Conservation (phyloP, 2,888 invertebrate species). For the Drosophila imparisetae region DNA sequence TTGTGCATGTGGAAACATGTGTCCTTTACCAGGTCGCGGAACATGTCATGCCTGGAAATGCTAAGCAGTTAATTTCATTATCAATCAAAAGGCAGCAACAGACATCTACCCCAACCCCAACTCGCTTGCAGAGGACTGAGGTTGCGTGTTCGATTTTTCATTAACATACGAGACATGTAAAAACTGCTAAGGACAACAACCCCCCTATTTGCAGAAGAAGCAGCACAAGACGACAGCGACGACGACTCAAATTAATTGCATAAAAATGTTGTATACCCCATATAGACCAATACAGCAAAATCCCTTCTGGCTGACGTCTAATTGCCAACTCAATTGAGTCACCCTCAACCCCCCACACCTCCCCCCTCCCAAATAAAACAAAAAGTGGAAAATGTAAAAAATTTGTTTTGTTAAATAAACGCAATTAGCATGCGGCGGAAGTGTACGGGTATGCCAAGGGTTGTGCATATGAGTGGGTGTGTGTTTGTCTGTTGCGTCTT, state of each 20-base stretch:
- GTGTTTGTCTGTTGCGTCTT: conserved; percentile 35
- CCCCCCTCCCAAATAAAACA: neutral
- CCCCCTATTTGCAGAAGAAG: conserved; percentile 11
- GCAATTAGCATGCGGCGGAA: conserved; percentile 71
- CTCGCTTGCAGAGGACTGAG: neutral
- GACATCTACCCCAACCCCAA: neutral
- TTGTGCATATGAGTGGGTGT: conserved; percentile 37
- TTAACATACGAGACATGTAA: conserved; percentile 69
- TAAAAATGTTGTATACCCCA: conserved; percentile 65
- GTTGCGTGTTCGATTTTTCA: conserved; percentile 78
- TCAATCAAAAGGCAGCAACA: conserved; percentile 65
- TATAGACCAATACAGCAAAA: conserved; percentile 31
- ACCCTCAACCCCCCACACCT: conserved; percentile 9
- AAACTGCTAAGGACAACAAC: conserved; percentile 37
- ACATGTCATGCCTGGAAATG: conserved; percentile 72
- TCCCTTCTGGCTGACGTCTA: conserved; percentile 67
- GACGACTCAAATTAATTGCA: conserved; percentile 77
- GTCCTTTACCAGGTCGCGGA: conserved; percentile 13
- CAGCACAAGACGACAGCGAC: conserved; percentile 45
- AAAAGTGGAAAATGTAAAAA: conserved; percentile 55
- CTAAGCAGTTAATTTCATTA: conserved; percentile 77
- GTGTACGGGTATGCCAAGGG: conserved; percentile 53
- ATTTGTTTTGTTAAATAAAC: conserved; percentile 79
- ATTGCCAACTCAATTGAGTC: conserved; percentile 71
- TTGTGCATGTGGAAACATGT: conserved; percentile 42